Evolutionary conservation across 2,888 invertebrate species (phyloP).

Genomic region (Drosophila multiciliata): DNA sequence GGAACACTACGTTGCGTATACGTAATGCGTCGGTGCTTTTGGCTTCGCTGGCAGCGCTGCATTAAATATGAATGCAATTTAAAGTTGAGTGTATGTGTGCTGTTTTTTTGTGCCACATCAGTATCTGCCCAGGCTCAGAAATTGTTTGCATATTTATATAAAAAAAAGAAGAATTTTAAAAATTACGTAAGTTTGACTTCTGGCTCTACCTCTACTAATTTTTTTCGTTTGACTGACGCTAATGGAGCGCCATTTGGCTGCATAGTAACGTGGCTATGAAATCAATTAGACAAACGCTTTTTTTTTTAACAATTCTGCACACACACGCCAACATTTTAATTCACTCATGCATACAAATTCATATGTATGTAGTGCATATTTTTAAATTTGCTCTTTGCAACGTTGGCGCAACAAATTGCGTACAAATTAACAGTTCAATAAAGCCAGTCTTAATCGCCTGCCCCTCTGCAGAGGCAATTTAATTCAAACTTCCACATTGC

Average conservation of each 20-base stretch:
- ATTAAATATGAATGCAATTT: conserved; percentile 81
- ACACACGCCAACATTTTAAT: not conserved
- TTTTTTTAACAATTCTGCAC: conserved; percentile 52
- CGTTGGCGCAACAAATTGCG: conserved; percentile 51
- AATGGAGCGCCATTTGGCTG: conserved; percentile 72
- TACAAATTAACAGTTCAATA: conserved; percentile 65
- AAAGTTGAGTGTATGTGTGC: conserved; percentile 55
- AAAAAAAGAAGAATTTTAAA: conserved; percentile 15
- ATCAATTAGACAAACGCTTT: conserved; percentile 73
- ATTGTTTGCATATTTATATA: conserved; percentile 67
- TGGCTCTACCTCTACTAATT: conserved; percentile 21
- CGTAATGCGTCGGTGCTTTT: conserved; percentile 72
- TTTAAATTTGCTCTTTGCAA: conserved; percentile 56
- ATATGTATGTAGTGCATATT: conserved; percentile 14
- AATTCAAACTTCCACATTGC: conserved; percentile 8
- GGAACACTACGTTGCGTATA: conserved; percentile 75
- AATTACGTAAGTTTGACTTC: conserved; percentile 55
- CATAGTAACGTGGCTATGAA: conserved; percentile 53
- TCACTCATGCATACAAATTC: conserved; percentile 8
- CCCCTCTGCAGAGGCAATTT: not conserved
- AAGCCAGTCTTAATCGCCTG: conserved; percentile 26
- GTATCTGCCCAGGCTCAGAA: conserved; percentile 45
- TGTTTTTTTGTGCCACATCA: conserved; percentile 27
- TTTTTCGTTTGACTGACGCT: conserved; percentile 57
- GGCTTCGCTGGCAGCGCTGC: conserved; percentile 56